A percentile compares a stretch with the other conserved stretches of the same genome.
These are phyloP conservation scores for Siphlonurus alternatus DNA, from an alignment of 2,888 invertebrate genomes.

Conservation along the genomic window DNA sequence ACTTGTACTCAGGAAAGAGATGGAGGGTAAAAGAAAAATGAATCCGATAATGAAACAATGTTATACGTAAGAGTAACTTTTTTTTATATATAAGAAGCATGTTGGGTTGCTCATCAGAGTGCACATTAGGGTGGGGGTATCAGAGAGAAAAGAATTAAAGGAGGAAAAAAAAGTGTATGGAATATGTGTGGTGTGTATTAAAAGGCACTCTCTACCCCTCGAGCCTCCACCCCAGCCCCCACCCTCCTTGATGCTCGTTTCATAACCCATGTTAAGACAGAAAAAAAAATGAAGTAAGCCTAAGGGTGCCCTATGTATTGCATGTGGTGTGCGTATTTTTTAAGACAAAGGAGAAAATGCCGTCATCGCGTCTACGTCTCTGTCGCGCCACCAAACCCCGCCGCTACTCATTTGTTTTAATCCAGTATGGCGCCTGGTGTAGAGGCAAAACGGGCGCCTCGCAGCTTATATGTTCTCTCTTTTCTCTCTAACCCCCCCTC, in stretches of 20 bases:
- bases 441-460: not conserved
- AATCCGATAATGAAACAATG: not conserved
- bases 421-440: not conserved
- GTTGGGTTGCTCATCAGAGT: not conserved
- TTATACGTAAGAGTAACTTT: not conserved
- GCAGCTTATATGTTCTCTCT: not conserved
- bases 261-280: not conserved
- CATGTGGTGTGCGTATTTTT: not conserved
- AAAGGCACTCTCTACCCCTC: not conserved
- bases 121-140: not conserved
- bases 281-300: not conserved
- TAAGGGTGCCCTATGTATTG: not conserved
- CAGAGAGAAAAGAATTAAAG: not conserved
- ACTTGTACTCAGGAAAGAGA: not conserved
- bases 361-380: too few relatives aligned
- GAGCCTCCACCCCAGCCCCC: not conserved
- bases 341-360: not conserved
- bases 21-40: not conserved
- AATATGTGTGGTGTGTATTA: not conserved
- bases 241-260: not conserved
- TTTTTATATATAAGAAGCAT: too few relatives aligned
- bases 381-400: too few relatives aligned
- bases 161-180: not conserved
- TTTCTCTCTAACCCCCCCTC: not conserved
- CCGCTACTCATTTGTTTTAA: not conserved